Evolutionary conservation across 2,888 invertebrate genomes (phyloP).

Genomic region (Eurytoma californica): DNA sequence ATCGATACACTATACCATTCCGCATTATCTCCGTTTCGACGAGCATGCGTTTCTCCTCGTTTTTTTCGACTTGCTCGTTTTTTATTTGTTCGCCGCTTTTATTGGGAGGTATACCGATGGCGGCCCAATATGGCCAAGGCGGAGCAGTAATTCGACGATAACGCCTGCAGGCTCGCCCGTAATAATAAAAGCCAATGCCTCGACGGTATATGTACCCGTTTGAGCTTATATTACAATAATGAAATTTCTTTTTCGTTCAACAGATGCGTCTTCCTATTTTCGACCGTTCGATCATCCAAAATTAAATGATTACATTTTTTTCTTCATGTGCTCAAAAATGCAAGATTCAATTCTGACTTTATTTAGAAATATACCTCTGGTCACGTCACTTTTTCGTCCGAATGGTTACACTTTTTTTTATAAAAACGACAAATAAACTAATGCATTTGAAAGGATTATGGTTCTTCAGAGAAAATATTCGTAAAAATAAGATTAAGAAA

Average conservation of each 20-base stretch:
- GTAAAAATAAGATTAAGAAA: too few species aligned
- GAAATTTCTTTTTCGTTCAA: constrained; percentile 15
- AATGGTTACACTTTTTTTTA: too few species aligned
- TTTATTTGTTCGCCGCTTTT: constrained; percentile 33
- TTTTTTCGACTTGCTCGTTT: not conserved
- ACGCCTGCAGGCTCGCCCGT: not conserved
- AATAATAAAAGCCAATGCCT: constrained; percentile 45
- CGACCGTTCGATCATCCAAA: too few species aligned
- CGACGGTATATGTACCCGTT: not conserved
- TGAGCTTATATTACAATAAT: constrained; percentile 14
- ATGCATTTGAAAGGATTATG: too few species aligned
- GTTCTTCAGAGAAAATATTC: too few species aligned
- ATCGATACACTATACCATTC: constrained; percentile 29
- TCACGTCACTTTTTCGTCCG: too few species aligned
- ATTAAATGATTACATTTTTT: too few species aligned
- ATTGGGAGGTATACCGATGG: constrained; percentile 31
- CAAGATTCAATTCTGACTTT: too few species aligned
- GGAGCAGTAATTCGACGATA: constrained; percentile 36
- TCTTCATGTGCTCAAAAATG: too few species aligned
- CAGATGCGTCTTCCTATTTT: too few species aligned
- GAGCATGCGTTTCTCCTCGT: constrained; percentile 15
- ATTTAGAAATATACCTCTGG: too few species aligned
- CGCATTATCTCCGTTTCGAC: constrained; percentile 37
- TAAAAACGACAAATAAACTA: too few species aligned
- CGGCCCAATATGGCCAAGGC: constrained; percentile 15